Base-by-base conservation (phyloP, 2,113 vertebrate genomes). In the Morone saxatilis region DNA sequence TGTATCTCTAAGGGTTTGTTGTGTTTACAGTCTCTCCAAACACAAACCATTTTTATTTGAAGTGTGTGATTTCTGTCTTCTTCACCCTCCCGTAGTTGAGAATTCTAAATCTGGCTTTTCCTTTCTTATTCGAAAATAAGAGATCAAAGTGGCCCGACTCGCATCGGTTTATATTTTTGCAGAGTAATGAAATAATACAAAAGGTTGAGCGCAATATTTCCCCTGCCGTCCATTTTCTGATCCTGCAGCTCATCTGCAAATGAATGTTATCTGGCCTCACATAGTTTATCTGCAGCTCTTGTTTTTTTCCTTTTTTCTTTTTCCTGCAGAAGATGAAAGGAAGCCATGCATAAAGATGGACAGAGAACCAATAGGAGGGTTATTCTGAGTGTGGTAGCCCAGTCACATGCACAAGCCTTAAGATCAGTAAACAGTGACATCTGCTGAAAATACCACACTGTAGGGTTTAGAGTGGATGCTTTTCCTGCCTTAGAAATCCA, bases 381-480 rank as follows among this genome's bases (percentile, higher is more conserved):
- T 36, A 48, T 31, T 80, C 51, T 62, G 60, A 71, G 50, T 4
- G 71, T 9, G 71, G 78, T 1, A 12, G 68, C 80, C 70, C 66
- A 13, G 53, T 70, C 41, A 16, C 61, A 74, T 12, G 66, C 72
- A 56, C 12, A 13, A 59, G 74, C 71, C 63, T 61, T 47, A 59
- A 89, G 87, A 83, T 77, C 90, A 91, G 86, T 60, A 82, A 91
- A 92, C 89, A 88, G 83, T 91, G 90, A 93, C 93, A 94, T 93
- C 92, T 92, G 85, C 84, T 92, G 91, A 88, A 85, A 78, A 66
- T 59, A 71, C 51, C 56, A 25, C 57, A 51, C 63, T 11, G 45
- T 69, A 31, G 65, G 51, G 70, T 70, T 43, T 40, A 43, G 20
- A 74, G 6, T 7, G 0, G 43, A 48, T 56, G 54, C 48, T 8